A percentile compares a stretch with the other conserved stretches of the same genome.
Conservation (phyloP, 2,797 vertebrate species). For the Xenopus petersii region DNA sequence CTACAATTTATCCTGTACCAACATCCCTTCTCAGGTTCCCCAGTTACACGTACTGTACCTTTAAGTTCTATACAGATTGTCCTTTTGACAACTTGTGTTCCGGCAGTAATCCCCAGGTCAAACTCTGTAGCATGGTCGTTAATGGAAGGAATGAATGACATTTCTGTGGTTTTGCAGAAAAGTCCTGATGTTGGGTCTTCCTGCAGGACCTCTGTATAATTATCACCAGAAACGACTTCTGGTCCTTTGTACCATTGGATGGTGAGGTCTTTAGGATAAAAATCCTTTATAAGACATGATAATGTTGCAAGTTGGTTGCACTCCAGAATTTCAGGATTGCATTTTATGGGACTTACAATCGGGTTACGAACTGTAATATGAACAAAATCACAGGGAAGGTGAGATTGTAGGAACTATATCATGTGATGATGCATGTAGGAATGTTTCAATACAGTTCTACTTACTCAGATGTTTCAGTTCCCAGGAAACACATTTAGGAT, state of each 20-base stretch:
- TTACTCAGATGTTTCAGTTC: background rate
- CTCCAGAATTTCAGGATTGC: constrained; percentile 10
- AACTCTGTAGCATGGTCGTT: constrained; percentile 25
- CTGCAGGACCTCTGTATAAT: background rate
- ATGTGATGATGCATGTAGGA: background rate
- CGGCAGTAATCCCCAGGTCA: constrained; percentile 24
- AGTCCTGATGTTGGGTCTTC: background rate
- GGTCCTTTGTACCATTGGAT: constrained; percentile 31
- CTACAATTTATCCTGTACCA: too few relatives aligned
- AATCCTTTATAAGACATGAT: constrained; percentile 24
- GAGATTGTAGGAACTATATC: too few relatives aligned
- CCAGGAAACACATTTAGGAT: constrained; percentile 3
- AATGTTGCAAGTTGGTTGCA: background rate
- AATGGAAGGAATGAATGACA: constrained; percentile 17
- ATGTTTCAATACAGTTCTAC: background rate
- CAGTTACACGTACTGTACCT: background rate
- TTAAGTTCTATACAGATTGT: background rate
- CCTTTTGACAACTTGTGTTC: background rate
- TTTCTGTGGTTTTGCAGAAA: constrained; percentile 12
- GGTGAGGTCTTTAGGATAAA: constrained; percentile 2
- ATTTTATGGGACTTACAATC: constrained; percentile 16
- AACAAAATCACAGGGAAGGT: background rate
- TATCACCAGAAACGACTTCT: background rate
- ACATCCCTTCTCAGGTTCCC: too few relatives aligned
- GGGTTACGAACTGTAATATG: constrained; percentile 29